Evolutionary conservation across 2,113 vertebrate species (phyloP).

Genomic region (Myxocyprinus asiaticus): DNA sequence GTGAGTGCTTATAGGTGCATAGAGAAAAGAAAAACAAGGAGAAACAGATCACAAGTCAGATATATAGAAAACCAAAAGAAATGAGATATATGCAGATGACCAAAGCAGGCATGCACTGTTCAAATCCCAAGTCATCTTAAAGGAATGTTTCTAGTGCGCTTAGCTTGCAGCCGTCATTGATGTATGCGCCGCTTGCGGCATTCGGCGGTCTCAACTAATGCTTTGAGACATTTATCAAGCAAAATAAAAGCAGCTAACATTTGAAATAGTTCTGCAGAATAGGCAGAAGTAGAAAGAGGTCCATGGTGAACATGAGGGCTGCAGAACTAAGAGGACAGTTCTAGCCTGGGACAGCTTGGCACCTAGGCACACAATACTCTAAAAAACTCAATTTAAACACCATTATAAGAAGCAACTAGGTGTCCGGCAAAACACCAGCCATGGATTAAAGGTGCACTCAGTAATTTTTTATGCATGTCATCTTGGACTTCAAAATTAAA

Average conservation of each 20-base stretch:
- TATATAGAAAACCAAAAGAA: slow-evolving; percentile 89
- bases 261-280: slow-evolving; percentile 33
- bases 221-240: slow-evolving; percentile 21
- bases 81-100: slow-evolving; percentile 90
- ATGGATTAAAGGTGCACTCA: background rate
- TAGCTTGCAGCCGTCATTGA: slow-evolving; percentile 67
- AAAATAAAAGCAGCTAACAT: slow-evolving; percentile 14
- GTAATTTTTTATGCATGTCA: background rate
- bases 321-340: slow-evolving; percentile 56
- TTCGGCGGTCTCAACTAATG: slow-evolving; percentile 10
- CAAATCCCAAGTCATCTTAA: slow-evolving; percentile 48
- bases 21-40: slow-evolving; percentile 89
- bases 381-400: slow-evolving; percentile 35
- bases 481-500: no score
- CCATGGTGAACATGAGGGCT: slow-evolving; percentile 60
- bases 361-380: slow-evolving; percentile 43
- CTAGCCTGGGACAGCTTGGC: slow-evolving; percentile 40
- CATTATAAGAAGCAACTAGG: slow-evolving; percentile 67
- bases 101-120: slow-evolving; percentile 82
- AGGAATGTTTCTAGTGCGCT: slow-evolving; percentile 34
- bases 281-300: background rate
- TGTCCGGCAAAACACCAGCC: slow-evolving; percentile 27
- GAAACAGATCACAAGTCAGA: slow-evolving; percentile 97
- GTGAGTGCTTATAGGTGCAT: slow-evolving; percentile 98
- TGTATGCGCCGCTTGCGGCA: background rate